Base-by-base conservation (phyloP, 2,113 vertebrate genomes). In the Maccullochella peelii region DNA sequence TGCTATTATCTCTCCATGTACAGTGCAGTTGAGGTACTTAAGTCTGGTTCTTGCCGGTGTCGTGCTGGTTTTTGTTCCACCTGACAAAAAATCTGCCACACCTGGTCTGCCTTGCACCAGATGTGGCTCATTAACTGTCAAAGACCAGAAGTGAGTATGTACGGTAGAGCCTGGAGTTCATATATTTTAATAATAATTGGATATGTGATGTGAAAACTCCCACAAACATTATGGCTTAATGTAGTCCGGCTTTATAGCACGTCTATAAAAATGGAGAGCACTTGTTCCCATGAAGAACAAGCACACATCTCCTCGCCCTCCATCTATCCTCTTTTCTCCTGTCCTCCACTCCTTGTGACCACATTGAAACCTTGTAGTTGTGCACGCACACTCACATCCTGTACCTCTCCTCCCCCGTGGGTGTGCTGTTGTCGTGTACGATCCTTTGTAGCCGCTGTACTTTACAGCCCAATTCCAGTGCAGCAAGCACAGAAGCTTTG, bases 401-500 rank as follows among this genome's bases (percentile, higher is more conserved):
- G 38, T 71, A 25, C 71, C 54, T 30, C 77, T 44, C 27, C 70
- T 58, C 47, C 54, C 79, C 75, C 4, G 33, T 68, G 79, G 83
- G 70, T 65, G 72, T 79, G 78, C 61, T 73, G 77, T 82, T 73
- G 52, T 55, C 65, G 0, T 77, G 82, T 84, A 54, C 20, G 1
- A 55, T 81, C 68, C 50, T 79, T 82, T 79, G 82, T 88, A 82
- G 75, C 80, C 62, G 74, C 84, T 71, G 75, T 82, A 88, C 83
- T 81, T 89, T 86, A 82, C 82, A 81, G 84, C 78, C 83, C 70
- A 77, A 85, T 84, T 87, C 68, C 77, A 88, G 65, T 49, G 58
- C 85, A 77, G 67, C 52, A 58, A 84, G 89, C 85, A 79, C 58
- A 40, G 50, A 73, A 63, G 74, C 65, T 91, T 91, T 91, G 91